Evolutionary conservation across 2,888 invertebrate species (phyloP), one percentile per base, ranked within the genome.

Genomic region (Eutolmus rufibarbis): DNA sequence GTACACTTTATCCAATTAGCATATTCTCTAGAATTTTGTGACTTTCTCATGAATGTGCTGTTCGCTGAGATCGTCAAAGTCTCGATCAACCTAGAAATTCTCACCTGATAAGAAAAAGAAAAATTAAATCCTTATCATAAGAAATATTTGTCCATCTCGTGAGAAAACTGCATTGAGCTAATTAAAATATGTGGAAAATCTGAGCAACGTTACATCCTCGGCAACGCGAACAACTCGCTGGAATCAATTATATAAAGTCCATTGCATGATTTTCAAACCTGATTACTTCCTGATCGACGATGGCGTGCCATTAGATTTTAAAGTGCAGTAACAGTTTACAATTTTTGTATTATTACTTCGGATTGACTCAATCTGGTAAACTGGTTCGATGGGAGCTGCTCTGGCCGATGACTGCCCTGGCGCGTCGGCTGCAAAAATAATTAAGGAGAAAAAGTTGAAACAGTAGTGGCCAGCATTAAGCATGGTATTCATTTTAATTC

Each of bases 181-280:
- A 78, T 78, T 78, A 78, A 78, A 43, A 43, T 78, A 66, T 66
- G 66, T 66, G 23, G 66, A 23, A 66, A 66, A 66, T 28, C 66
- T 28, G 0, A 28, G 12, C 66, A 66, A 12, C 66, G 8, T 66
- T 66, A 66, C 66, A 66, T 66, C 66, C 66, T 66, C 66, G 5
- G 28, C 66, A 66, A 23, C 12, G 66, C 28, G 23, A 12, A 8
- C 66, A 66, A 9, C 66, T 37, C 78, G 46, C 19, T 19, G 78
- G 23, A 78, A 78, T 78, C 78, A 78, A 78, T 78, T 78, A 78
- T 78, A 78, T 78, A 78, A 78, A 78, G 23, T 40, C 23, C 40
- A 78, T 40, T 78, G 78, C 78, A 78, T 78, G 78, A 78, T 78
- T 78, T 78, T 78, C 78, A 78, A 78, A 78, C 78, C 78, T 78